Conservation (phyloP, 2,888 invertebrate species). For the Macrophya annulata region DNA sequence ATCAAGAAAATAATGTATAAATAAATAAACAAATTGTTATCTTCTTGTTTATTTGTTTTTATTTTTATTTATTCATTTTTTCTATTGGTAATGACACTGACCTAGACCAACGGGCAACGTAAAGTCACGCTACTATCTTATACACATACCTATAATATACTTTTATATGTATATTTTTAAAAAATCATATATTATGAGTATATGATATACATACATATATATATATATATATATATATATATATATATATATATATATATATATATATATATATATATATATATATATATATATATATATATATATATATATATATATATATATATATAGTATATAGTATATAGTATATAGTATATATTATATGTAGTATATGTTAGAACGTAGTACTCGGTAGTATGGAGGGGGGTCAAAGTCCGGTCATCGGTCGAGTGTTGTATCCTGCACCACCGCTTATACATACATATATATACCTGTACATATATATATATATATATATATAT, state of each 20-base stretch:
- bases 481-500: background rate
- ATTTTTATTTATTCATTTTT: background rate
- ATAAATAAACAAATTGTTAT: background rate
- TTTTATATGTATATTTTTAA: background rate
- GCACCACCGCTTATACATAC: background rate
- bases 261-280: background rate
- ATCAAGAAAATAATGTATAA: no score
- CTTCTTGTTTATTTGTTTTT: background rate
- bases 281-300: background rate
- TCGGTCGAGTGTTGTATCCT: slow-evolving; percentile 40
- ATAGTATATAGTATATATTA: no score
- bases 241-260: no score
- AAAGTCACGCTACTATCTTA: background rate
- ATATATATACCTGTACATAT: background rate
- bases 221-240: no score
- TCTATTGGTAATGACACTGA: background rate
- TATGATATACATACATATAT: background rate
- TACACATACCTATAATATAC: background rate
- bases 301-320: background rate
- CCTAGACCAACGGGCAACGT: background rate
- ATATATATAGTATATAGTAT: no score
- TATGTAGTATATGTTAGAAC: background rate
- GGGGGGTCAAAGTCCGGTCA: slow-evolving; percentile 53
- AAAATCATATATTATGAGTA: no score
- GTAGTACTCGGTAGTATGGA: slow-evolving; percentile 29